Evolutionary conservation across 2,797 vertebrate genomes (phyloP).

Genomic region (Neostethus bicornis): DNA sequence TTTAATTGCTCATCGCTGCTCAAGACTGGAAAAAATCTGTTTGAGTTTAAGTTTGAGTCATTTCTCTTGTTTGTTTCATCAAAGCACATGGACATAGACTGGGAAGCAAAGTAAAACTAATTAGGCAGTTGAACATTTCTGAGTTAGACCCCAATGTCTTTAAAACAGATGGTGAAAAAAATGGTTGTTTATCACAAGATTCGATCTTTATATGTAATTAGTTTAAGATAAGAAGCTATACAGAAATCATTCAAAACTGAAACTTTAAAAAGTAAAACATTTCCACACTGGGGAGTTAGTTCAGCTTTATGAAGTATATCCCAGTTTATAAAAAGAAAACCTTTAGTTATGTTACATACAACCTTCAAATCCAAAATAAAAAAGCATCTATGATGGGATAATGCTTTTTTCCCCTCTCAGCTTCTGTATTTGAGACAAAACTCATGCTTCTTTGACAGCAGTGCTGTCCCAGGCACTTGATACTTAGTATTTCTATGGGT

Average conservation of each 20-base stretch:
- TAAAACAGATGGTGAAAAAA: conserved; percentile 38
- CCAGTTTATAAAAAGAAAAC: background rate
- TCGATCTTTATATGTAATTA: conserved; percentile 30
- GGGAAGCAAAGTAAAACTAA: conserved; percentile 41
- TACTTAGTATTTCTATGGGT: conserved; percentile 75
- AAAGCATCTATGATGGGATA: background rate
- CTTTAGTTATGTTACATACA: background rate
- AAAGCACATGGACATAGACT: conserved; percentile 20
- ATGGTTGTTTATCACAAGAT: conserved; percentile 15
- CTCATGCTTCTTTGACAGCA: conserved; percentile 44
- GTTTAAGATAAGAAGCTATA: conserved; percentile 17
- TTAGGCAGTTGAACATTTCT: conserved; percentile 44
- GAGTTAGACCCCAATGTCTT: conserved; percentile 19
- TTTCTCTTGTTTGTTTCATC: conserved; percentile 46
- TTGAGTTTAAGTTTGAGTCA: conserved; percentile 29
- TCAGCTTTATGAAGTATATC: background rate
- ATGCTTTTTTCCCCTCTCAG: conserved; percentile 2
- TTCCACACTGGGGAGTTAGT: background rate
- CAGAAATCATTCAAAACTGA: background rate
- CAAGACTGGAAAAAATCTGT: conserved; percentile 42
- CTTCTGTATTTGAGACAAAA: conserved; percentile 44
- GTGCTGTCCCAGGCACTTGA: conserved; percentile 64
- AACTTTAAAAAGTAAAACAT: conserved; percentile 5
- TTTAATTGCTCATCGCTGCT: conserved; percentile 40
- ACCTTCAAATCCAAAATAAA: conserved; percentile 7